These are phyloP conservation scores for Oedothorax gibbosus DNA, from an alignment of 1,140 invertebrate genomes.

Conservation along the genomic window DNA sequence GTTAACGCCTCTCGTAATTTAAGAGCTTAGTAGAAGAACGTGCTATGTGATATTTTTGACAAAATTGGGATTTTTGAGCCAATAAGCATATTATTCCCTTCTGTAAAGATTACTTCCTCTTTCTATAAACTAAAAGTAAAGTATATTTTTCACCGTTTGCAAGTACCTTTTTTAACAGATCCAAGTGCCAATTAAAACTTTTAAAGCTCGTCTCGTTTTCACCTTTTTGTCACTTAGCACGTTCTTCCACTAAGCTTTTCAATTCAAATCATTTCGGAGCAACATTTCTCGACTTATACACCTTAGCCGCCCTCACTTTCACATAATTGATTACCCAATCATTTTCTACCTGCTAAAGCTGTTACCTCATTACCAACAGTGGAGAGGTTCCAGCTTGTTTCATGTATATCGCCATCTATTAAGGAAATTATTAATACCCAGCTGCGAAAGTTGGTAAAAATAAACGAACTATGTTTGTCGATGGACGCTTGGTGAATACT, in stretches of 20 bases:
- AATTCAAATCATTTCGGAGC: constrained; percentile 3
- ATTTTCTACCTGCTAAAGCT: constrained; percentile 22
- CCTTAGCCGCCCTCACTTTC: constrained; percentile 21
- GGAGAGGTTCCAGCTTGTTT: constrained; percentile 18
- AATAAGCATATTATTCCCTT: too few relatives aligned
- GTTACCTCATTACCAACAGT: constrained; percentile 21
- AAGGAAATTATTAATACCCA: constrained; percentile 51
- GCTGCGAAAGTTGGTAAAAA: constrained; percentile 41
- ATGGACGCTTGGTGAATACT: constrained; percentile 24
- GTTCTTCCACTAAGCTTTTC: too few relatives aligned
- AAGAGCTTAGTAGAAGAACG: background rate
- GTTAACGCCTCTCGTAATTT: constrained; percentile 18
- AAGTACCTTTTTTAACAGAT: too few relatives aligned
- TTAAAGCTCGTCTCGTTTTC: too few relatives aligned
- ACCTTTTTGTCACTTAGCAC: too few relatives aligned
- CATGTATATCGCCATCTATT: constrained; percentile 42
- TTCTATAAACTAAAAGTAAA: too few relatives aligned
- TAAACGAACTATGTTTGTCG: constrained; percentile 26
- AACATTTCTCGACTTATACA: constrained; percentile 16
- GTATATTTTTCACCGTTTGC: too few relatives aligned
- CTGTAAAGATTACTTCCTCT: too few relatives aligned
- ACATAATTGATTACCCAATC: constrained; percentile 49
- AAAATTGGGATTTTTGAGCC: too few relatives aligned
- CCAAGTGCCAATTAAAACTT: too few relatives aligned
- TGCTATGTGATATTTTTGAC: too few relatives aligned